Conservation (phyloP, 2,113 vertebrate genomes). For the Globicephala melas region DNA sequence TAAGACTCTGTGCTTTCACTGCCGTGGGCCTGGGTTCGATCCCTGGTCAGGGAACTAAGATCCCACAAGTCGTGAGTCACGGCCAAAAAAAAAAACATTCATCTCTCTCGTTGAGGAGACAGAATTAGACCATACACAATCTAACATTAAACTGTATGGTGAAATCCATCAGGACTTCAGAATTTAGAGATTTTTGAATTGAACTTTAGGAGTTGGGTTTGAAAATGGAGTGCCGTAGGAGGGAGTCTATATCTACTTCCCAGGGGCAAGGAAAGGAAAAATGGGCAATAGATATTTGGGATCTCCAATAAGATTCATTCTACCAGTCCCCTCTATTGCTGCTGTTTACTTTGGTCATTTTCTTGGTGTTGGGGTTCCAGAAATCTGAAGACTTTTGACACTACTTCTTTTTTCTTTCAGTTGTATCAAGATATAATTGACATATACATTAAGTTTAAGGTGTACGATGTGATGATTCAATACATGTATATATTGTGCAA, state of each 20-base stretch:
- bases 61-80: neutral
- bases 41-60: neutral
- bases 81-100: neutral
- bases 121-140: neutral
- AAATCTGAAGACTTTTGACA: neutral
- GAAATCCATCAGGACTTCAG: neutral
- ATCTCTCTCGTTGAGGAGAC: neutral
- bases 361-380: neutral
- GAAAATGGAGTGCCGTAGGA: fast-evolving
- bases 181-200: neutral
- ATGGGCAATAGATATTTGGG: neutral
- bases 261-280: neutral
- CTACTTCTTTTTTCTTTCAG: neutral
- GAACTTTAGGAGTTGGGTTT: neutral
- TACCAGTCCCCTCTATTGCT: neutral
- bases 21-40: neutral
- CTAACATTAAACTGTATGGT: neutral
- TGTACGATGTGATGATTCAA: neutral
- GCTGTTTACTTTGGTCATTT: neutral
- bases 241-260: neutral
- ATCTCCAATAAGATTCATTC: neutral
- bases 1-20: neutral
- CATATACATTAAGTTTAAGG: neutral
- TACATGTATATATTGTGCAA: neutral
- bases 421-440: neutral